A percentile compares a stretch with the other conserved stretches of the same genome.
Conservation (phyloP, 2,888 invertebrate species). For the Mantis religiosa region DNA sequence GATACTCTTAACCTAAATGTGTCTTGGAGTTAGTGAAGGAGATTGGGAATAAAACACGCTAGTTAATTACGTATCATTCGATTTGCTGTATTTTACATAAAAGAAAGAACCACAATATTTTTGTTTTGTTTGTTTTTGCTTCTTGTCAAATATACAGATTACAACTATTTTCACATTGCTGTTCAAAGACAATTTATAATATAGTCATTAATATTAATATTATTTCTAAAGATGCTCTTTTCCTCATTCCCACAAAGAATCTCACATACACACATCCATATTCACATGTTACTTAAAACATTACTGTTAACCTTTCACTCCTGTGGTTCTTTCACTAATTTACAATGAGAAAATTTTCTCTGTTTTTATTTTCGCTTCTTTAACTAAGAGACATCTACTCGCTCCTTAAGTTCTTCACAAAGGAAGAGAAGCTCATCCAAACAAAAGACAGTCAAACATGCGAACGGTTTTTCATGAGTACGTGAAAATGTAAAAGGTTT, state of each 20-base stretch:
- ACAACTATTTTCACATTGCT: conserved; percentile 18
- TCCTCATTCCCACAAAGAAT: not conserved
- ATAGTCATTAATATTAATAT: conserved; percentile 8
- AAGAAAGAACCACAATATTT: conserved; percentile 21
- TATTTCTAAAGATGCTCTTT: not conserved
- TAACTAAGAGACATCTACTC: not conserved
- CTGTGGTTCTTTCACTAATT: not conserved
- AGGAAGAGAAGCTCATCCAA: not conserved
- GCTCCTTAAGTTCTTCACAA: not conserved
- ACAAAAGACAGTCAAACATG: not conserved
- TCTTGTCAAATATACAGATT: conserved; percentile 24
- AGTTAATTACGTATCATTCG: not conserved
- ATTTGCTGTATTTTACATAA: conserved; percentile 26
- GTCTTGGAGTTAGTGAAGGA: too few relatives aligned
- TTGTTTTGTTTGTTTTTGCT: not conserved
- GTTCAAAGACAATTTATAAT: conserved; percentile 14
- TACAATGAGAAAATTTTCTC: not conserved
- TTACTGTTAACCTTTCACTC: not conserved
- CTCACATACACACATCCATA: not conserved
- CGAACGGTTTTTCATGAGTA: not conserved
- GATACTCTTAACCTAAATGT: too few relatives aligned
- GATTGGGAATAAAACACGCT: not conserved
- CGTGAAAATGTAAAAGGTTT: not conserved
- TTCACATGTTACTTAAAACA: not conserved
- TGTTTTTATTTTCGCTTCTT: not conserved